phyloP scores from a whole-genome alignment of 2,113 vertebrate species.

The Eleginops maclovinus region DNA sequence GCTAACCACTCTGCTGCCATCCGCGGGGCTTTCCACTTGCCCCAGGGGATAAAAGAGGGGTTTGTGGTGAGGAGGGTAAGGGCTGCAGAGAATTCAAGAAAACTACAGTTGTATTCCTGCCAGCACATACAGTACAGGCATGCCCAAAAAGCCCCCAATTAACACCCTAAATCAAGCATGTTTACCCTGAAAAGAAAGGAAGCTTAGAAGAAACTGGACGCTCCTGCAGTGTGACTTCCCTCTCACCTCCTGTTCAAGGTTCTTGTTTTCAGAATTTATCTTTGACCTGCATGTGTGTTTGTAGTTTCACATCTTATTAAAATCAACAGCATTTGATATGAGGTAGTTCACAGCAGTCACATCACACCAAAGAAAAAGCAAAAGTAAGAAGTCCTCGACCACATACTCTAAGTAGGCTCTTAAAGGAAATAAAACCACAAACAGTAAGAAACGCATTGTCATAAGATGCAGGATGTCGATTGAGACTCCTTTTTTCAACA shows the following conservation, averaged over 20 bases:
- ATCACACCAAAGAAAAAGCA: conserved; percentile 29
- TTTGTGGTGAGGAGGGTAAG: conserved; percentile 38
- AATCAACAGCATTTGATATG: conserved; percentile 3
- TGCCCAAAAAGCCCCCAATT: neutral
- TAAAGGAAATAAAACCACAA: conserved; percentile 56
- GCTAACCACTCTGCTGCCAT: conserved; percentile 45
- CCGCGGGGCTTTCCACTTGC: conserved; percentile 72
- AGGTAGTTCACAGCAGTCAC: conserved; percentile 22
- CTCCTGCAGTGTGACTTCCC: conserved; percentile 14
- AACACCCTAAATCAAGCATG: conserved; percentile 31
- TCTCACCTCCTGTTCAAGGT: conserved; percentile 38
- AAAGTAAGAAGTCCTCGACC: conserved; percentile 39
- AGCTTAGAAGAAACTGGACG: neutral
- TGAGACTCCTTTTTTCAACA: conserved; percentile 65
- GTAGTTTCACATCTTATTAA: conserved; percentile 15
- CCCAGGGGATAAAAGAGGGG: conserved; percentile 39
- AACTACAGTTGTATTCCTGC: conserved; percentile 57
- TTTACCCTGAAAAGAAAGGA: conserved; percentile 16
- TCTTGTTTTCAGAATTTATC: conserved; percentile 21
- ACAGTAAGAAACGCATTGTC: conserved; percentile 35
- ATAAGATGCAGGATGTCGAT: conserved; percentile 69
- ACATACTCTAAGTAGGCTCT: conserved; percentile 47
- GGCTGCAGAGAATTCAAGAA: conserved; percentile 60
- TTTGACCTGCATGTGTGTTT: conserved; percentile 13
- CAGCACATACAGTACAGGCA: conserved; percentile 24